Evolutionary conservation across 1,140 invertebrate species (phyloP), one percentile per base, ranked within the genome.

Genomic region (Temnothorax longispinosus): DNA sequence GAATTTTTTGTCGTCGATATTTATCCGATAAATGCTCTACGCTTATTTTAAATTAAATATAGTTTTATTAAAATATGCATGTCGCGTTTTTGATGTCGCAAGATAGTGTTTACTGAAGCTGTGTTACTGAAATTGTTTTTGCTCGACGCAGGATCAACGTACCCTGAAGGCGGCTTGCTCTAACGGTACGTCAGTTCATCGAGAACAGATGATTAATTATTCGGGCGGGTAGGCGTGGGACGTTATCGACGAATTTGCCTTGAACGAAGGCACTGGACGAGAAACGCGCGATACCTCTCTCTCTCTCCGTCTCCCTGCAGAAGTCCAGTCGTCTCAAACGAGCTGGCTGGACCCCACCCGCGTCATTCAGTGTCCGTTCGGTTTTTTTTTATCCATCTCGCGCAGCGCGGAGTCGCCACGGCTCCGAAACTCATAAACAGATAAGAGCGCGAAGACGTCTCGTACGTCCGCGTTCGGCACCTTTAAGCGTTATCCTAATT

Each of bases 221-320:
- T 89, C 82, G 87, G 78, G 64, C 89, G 74, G 89, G 89, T 87
- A 91, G 90, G 90, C 90, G 90, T 91, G 90, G 90, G 89, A 91
- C 80, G 89, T 90, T 91, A 91, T 91, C 90, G 90, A 91, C 90
- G 80, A 91, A 91, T 91, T 91, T 89, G 90, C 90, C 87, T 90
- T 87, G 90, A 88, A 85, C 80, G 76, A 65, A 88, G 90, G 78
- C 62, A 64, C 56, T 86, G 87, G 54, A 56, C n/a, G 82, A 62
- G 87, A 74, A 72, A 86, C 77, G 86, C 88, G 81, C 78, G 35
- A 10, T 60, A 41, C 35, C 80, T 60, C 78, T 89, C 75, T 81
- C 27, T 60, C 78, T 89, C 75, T 81, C 27, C 41, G 32, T 54
- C 32, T 38, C 15, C 60, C 60, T 58, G 21, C 58, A 77, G 35